These are phyloP conservation scores for Drosophila sechellia DNA, from an alignment of 1,140 invertebrate species.

Conservation along the genomic window DNA sequence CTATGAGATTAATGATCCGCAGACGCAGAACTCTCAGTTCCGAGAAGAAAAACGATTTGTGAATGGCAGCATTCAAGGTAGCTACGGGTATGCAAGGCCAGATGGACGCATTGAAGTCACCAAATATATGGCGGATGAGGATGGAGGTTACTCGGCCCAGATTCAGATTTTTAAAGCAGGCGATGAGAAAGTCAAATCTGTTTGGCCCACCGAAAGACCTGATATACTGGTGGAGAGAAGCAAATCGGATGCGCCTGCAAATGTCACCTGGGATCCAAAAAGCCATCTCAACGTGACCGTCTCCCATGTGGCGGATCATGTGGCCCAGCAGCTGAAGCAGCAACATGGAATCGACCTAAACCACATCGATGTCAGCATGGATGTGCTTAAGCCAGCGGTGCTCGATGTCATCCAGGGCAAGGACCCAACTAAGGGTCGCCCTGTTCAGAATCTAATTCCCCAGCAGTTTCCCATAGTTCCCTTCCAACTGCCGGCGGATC, in stretches of 20 bases:
- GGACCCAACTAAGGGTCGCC: slow-evolving; percentile 40
- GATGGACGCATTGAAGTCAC: slow-evolving; percentile 87
- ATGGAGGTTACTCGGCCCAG: slow-evolving; percentile 85
- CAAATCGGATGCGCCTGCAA: slow-evolving; percentile 6
- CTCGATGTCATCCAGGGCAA: slow-evolving; percentile 71
- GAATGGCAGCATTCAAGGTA: slow-evolving; percentile 89
- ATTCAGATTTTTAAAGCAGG: slow-evolving; percentile 56
- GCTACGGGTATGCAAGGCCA: slow-evolving; percentile 88
- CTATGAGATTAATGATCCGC: slow-evolving; percentile 88
- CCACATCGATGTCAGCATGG: slow-evolving; percentile 54
- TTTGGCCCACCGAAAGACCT: slow-evolving; percentile 70
- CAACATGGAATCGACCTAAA: slow-evolving; percentile 68
- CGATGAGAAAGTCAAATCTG: slow-evolving; percentile 29
- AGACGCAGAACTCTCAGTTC: slow-evolving; percentile 88
- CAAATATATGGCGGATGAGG: slow-evolving; percentile 87
- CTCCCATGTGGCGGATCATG: slow-evolving; percentile 41
- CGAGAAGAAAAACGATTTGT: slow-evolving; percentile 87
- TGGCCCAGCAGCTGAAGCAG: slow-evolving; percentile 59
- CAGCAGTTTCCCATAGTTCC: slow-evolving; percentile 67
- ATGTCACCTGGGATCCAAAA: slow-evolving; percentile 65
- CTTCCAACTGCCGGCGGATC: slow-evolving; percentile 56
- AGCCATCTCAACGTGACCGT: slow-evolving; percentile 74
- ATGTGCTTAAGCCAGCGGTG: slow-evolving; percentile 58
- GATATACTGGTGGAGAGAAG: slow-evolving; percentile 37
- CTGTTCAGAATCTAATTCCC: slow-evolving; percentile 68